Percentiles rank a stretch among this genome's conserved stretches.
These are phyloP conservation scores for Microctenopoma steveboyesi DNA, from an alignment of 2,797 vertebrate genomes.

Conservation along the genomic window DNA sequence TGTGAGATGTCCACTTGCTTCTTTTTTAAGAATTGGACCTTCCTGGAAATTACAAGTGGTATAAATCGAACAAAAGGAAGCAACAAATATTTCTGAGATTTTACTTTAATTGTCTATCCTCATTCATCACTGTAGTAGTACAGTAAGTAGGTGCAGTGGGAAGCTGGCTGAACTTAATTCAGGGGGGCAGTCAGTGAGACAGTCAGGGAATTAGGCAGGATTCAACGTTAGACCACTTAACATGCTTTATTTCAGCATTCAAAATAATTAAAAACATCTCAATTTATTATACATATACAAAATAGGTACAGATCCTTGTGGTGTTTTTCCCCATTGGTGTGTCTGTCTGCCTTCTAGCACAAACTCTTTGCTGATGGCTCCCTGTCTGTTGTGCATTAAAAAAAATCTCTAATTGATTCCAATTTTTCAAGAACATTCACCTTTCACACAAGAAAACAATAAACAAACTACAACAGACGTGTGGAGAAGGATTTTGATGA, in stretches of 20 bases:
- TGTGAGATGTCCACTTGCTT: neutral
- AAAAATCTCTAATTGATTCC: conserved; percentile 54
- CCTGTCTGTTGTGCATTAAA: conserved; percentile 57
- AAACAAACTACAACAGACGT: conserved; percentile 63
- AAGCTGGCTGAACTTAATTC: conserved; percentile 23
- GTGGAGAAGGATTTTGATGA: conserved; percentile 25
- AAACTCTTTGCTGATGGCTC: conserved; percentile 61
- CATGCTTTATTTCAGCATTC: conserved; percentile 99
- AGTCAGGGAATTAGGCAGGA: conserved; percentile 74
- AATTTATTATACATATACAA: conserved; percentile 99
- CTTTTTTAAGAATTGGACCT: neutral
- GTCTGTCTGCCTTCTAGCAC: conserved; percentile 82
- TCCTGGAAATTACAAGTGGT: too few relatives aligned
- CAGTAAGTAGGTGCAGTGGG: neutral
- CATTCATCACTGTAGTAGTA: conserved; percentile 18
- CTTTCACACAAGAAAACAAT: conserved; percentile 57
- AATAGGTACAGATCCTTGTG: conserved; percentile 94
- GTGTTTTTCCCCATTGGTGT: conserved; percentile 80
- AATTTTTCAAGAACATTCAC: conserved; percentile 57
- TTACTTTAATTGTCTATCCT: conserved; percentile 12
- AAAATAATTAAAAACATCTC: conserved; percentile 99
- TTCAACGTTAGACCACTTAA: conserved; percentile 92
- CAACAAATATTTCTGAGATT: conserved; percentile 5
- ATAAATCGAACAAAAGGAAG: conserved; percentile 12
- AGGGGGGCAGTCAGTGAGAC: conserved; percentile 48